A percentile compares a stretch with the other conserved stretches of the same genome.
phyloP scores from a whole-genome alignment of 1,140 invertebrate species.

The Saccostrea cuccullata region DNA sequence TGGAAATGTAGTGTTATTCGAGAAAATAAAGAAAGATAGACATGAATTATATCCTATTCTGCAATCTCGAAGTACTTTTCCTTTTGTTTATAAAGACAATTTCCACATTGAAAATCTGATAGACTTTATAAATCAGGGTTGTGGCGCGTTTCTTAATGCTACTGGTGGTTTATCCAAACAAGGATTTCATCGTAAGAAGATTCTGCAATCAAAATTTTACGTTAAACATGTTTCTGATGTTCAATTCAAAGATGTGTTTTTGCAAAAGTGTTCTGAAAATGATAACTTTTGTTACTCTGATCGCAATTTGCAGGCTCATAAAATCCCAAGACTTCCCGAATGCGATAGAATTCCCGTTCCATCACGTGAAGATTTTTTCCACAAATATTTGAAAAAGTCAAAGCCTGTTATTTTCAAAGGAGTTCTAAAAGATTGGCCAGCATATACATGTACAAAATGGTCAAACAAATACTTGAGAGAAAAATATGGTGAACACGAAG shows the following conservation, averaged over 20 bases:
- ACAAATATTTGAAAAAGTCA: constrained; percentile 70
- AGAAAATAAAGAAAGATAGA: neutral
- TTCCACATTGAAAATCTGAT: constrained; percentile 46
- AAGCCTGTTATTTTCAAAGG: constrained; percentile 73
- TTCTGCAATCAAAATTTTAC: constrained; percentile 64
- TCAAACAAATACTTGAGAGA: constrained; percentile 67
- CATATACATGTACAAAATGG: constrained; percentile 73
- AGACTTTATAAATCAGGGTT: constrained; percentile 66
- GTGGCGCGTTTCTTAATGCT: constrained; percentile 59
- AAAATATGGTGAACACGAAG: constrained; percentile 63
- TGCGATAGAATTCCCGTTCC: constrained; percentile 68
- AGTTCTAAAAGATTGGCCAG: constrained; percentile 68
- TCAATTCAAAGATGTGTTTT: constrained; percentile 8
- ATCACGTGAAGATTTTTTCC: constrained; percentile 67
- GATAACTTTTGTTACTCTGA: constrained; percentile 1
- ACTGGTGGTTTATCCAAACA: constrained; percentile 59
- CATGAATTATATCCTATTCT: neutral
- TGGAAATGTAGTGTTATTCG: neutral
- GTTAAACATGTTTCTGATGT: constrained; percentile 55
- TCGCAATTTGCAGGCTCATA: neutral
- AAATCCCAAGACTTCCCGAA: constrained; percentile 31
- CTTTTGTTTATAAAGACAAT: constrained; percentile 43
- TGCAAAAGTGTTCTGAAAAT: neutral
- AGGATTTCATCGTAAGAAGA: constrained; percentile 67
- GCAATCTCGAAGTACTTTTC: neutral